phyloP scores from a whole-genome alignment of 2,888 invertebrate species.

The Meiosimyza decipiens region DNA sequence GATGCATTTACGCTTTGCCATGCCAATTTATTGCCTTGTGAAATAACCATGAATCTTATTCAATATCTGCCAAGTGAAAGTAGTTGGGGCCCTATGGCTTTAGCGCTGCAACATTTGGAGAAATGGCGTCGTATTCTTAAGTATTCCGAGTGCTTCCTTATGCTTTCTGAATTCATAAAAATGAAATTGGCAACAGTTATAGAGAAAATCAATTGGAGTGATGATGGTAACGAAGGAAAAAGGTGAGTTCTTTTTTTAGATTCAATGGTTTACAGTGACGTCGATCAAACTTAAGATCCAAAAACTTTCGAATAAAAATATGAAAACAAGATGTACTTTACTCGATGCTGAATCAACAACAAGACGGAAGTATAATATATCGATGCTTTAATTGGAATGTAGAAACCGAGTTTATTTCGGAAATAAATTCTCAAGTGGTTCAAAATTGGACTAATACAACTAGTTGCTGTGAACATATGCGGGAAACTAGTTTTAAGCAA shows the following conservation, averaged over 20 bases:
- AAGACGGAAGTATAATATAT: too few relatives aligned
- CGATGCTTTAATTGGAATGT: too few relatives aligned
- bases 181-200: slow-evolving; percentile 63
- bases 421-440: too few relatives aligned
- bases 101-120: slow-evolving; percentile 64
- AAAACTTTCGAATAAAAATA: too few relatives aligned
- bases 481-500: too few relatives aligned
- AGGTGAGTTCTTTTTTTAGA: slow-evolving; percentile 48
- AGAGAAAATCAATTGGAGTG: slow-evolving; percentile 63
- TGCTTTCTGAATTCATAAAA: slow-evolving; percentile 67
- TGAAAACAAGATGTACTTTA: too few relatives aligned
- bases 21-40: slow-evolving; percentile 65
- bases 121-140: slow-evolving; percentile 67
- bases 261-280: too few relatives aligned
- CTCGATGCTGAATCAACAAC: too few relatives aligned
- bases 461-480: too few relatives aligned
- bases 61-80: slow-evolving; percentile 65
- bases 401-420: too few relatives aligned
- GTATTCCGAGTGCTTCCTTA: slow-evolving; percentile 66
- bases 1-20: slow-evolving; percentile 67
- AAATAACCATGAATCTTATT: slow-evolving; percentile 66
- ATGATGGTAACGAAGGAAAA: slow-evolving; percentile 62
- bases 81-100: slow-evolving; percentile 65
- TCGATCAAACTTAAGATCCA: too few relatives aligned
- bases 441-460: too few relatives aligned